phyloP scores from a whole-genome alignment of 2,888 invertebrate genomes.

The Deladenus siricidicola region DNA sequence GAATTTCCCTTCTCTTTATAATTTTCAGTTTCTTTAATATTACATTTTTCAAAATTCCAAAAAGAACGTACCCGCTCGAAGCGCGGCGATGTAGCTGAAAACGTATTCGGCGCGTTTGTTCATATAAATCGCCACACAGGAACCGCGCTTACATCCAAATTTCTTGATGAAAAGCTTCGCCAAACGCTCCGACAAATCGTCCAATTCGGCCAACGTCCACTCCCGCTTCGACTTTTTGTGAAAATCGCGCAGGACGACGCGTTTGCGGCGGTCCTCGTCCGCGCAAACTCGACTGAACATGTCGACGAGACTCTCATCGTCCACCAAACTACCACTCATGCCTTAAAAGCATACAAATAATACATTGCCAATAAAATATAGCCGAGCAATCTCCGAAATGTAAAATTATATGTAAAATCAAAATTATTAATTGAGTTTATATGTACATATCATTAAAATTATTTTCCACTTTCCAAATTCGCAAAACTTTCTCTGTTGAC shows the following conservation, averaged over 20 bases:
- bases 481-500: too few relatives aligned
- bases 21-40: not conserved
- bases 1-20: not conserved
- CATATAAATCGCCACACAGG: slow-evolving; percentile 55
- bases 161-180: slow-evolving; percentile 42
- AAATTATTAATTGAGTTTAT: too few relatives aligned
- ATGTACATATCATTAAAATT: too few relatives aligned
- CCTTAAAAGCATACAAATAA: too few relatives aligned
- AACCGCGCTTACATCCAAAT: slow-evolving; percentile 50
- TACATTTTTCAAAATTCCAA: not conserved
- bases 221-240: not conserved
- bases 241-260: slow-evolving; percentile 23
- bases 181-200: slow-evolving; percentile 46
- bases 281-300: slow-evolving; percentile 11
- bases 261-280: slow-evolving; percentile 8
- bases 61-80: slow-evolving; percentile 53
- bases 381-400: too few relatives aligned
- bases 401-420: too few relatives aligned
- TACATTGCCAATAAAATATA: too few relatives aligned
- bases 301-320: slow-evolving; percentile 12
- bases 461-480: too few relatives aligned
- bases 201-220: slow-evolving; percentile 33
- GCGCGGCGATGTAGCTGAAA: slow-evolving; percentile 54
- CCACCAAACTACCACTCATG: too few relatives aligned
- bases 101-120: slow-evolving; percentile 53